Base-by-base conservation (phyloP, 2,888 invertebrate genomes). In the Griposia aprilina region DNA sequence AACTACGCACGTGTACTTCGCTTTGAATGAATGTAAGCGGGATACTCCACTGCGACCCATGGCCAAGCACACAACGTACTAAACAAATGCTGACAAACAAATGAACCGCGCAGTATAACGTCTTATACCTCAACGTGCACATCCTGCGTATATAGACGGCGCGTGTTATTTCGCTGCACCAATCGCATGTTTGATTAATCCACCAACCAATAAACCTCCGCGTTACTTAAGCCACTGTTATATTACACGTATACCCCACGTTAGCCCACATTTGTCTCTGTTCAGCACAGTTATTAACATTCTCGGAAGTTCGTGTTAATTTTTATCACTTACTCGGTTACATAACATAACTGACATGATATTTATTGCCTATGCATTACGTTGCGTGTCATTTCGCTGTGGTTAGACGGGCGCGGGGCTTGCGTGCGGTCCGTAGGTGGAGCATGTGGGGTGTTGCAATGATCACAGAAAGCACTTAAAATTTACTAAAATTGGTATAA, bases 401-500 rank as follows among this genome's bases (percentile, higher is more conserved):
- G 13, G 50, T 45, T 55, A 20, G 20, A n/a, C n/a, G 7, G n/a
- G n/a, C 60, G 65, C 41, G 11, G 10, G n/a, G 26, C 62, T 83
- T 76, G 79, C 87, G 88, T 88, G 88, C 26, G 80, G 76, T 70
- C 83, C 41, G 59, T n/a, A 30, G 13, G 17, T 74, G 55, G 41
- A 65, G n/a, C 59, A 63, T 48, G 36, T 57, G n/a, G 62, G 57
- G 72, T 82, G 83, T 80, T n/a, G n/a, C 70, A 85, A 77, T 86
- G 74, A 76, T 81, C 78, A 81, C 74, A 77, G 15, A 74, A 73
- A 87, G 73, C 78, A 84, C 76, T 83, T 67, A 59, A 84, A 79
- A 59, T 87, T 71, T 63, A 74, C 75, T 60, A 23, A 78, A 87
- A 87, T 88, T 87, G 68, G 65, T 82, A 80, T 86, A 88, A 90